Conservation (phyloP, 2,888 invertebrate genomes). For the Drosophila heteroneura region DNA sequence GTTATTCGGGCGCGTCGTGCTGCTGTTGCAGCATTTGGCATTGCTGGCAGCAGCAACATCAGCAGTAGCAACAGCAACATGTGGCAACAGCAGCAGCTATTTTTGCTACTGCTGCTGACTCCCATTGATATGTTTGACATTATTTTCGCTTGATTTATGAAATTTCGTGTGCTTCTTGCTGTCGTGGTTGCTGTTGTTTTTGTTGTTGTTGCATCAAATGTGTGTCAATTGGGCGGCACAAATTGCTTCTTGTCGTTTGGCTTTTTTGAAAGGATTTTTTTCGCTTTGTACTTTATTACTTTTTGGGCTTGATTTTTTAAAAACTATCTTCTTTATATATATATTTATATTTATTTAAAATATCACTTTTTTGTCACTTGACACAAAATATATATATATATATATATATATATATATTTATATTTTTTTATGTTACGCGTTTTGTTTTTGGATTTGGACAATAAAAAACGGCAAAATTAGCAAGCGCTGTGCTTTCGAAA, state of each 20-base stretch:
- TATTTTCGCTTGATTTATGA: conserved; percentile 70
- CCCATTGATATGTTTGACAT: conserved; percentile 77
- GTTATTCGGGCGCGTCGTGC: conserved; percentile 39
- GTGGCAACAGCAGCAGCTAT: conserved; percentile 36
- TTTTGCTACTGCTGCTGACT: conserved; percentile 22
- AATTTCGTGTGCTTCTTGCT: conserved; percentile 33
- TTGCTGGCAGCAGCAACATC: conserved; percentile 56
- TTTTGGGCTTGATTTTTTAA: background rate
- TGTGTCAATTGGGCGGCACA: conserved; percentile 52
- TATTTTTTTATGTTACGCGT: background rate
- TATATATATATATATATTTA: background rate
- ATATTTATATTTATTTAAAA: background rate
- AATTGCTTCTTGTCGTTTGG: conserved; percentile 4
- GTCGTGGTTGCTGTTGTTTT: conserved; percentile 29
- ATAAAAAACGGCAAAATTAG: background rate
- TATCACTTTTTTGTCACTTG: conserved; percentile 18
- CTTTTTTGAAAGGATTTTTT: conserved; percentile 2
- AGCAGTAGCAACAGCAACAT: conserved; percentile 37
- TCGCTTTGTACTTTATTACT: background rate
- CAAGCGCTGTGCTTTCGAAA: background rate
- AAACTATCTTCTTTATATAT: background rate
- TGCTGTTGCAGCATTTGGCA: conserved; percentile 52
- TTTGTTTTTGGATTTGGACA: conserved; percentile 1
- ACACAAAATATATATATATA: conserved; percentile 12
- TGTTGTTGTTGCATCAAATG: conserved; percentile 34